Evolutionary conservation across 1,140 invertebrate species (phyloP).

Genomic region (Phenacoccus solenopsis): DNA sequence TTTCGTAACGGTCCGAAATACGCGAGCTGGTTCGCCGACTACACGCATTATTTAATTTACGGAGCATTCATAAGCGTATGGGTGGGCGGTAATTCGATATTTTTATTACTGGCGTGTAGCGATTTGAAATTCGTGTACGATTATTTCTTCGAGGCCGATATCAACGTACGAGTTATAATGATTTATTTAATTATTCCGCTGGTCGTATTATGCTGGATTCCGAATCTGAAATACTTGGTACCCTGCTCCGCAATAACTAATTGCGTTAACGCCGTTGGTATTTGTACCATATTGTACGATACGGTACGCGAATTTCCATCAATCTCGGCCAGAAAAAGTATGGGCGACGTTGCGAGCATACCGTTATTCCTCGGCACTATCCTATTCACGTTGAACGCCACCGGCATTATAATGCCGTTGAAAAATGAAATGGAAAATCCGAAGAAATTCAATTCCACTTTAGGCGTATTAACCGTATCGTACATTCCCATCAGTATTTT

Average conservation of each 20-base stretch:
- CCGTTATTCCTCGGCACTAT: slow-evolving; percentile 52
- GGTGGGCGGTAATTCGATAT: background rate
- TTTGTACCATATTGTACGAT: slow-evolving; percentile 54
- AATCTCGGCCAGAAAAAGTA: slow-evolving; percentile 33
- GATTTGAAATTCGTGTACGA: background rate
- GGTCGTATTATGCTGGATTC: slow-evolving; percentile 51
- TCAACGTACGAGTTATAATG: slow-evolving; percentile 39
- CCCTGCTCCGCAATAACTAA: slow-evolving; percentile 64
- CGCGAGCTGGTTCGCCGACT: background rate
- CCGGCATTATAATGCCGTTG: slow-evolving; percentile 43
- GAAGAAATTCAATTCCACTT: slow-evolving; percentile 33
- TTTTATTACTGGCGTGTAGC: background rate
- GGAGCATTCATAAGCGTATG: background rate
- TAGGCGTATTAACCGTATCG: slow-evolving; percentile 37
- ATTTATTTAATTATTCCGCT: slow-evolving; percentile 46
- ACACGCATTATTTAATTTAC: background rate
- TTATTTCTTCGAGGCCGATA: slow-evolving; percentile 24
- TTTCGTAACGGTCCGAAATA: background rate
- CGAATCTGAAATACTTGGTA: slow-evolving; percentile 56
- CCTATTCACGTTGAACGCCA: slow-evolving; percentile 50
- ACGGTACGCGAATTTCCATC: slow-evolving; percentile 45
- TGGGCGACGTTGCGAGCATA: slow-evolving; percentile 36
- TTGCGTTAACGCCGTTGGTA: slow-evolving; percentile 43
- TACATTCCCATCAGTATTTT: slow-evolving; percentile 37
- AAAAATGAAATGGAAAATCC: slow-evolving; percentile 40